Evolutionary conservation across 1,140 invertebrate genomes (phyloP).

Genomic region (Brachionus koreanus): DNA sequence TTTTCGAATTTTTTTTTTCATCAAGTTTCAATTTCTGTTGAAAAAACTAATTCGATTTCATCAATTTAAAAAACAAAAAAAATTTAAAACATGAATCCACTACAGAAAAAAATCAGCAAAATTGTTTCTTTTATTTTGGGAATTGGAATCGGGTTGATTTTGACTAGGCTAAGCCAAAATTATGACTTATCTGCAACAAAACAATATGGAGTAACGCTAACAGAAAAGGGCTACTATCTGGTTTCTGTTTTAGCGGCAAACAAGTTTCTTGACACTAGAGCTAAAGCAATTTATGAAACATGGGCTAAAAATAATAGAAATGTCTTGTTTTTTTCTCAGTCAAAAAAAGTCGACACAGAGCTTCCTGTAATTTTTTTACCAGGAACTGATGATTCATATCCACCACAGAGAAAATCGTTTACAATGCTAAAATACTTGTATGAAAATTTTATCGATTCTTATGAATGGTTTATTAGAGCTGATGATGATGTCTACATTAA

Average conservation of each 20-base stretch:
- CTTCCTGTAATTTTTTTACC: slow-evolving; percentile 71
- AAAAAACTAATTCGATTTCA: too few relatives aligned
- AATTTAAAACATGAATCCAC: too few relatives aligned
- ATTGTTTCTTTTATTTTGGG: too few relatives aligned
- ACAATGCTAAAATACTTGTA: slow-evolving; percentile 97
- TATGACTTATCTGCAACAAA: too few relatives aligned
- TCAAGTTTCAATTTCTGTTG: slow-evolving; percentile 90
- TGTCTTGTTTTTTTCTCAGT: slow-evolving; percentile 82
- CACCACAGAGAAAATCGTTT: slow-evolving; percentile 97
- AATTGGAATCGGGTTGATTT: too few relatives aligned
- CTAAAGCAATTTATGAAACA: slow-evolving; percentile 80
- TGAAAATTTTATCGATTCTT: slow-evolving; percentile 81
- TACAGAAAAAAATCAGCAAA: too few relatives aligned
- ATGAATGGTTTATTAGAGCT: slow-evolving; percentile 93
- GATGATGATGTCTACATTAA: slow-evolving; percentile 96
- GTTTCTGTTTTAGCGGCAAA: slow-evolving; percentile 93
- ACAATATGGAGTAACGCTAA: too few relatives aligned
- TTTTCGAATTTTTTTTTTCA: too few relatives aligned
- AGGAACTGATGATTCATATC: slow-evolving; percentile 87
- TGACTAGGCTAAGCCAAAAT: too few relatives aligned
- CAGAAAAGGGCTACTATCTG: slow-evolving; percentile 58
- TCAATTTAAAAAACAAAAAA: too few relatives aligned
- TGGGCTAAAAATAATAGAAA: slow-evolving; percentile 81
- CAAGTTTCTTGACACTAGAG: slow-evolving; percentile 77
- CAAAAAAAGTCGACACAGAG: slow-evolving; percentile 49